phyloP scores from a whole-genome alignment of 2,888 invertebrate genomes.

The Netelia inedita region DNA sequence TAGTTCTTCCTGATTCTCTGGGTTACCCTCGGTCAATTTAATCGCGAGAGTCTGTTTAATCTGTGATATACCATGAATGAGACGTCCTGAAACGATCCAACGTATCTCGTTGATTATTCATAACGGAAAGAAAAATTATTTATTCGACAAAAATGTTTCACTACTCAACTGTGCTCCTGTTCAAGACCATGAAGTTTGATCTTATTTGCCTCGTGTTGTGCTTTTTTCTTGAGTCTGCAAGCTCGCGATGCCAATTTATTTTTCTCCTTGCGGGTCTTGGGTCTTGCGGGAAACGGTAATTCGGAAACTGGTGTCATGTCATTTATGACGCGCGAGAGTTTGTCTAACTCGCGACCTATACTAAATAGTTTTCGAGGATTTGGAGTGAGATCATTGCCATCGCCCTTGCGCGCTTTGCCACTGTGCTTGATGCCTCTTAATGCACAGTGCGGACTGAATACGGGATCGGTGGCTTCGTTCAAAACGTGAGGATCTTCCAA shows the following conservation, averaged over 20 bases:
- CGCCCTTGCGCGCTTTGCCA: constrained; percentile 97
- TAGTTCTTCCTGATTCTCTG: constrained; percentile 88
- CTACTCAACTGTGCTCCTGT: constrained; percentile 93
- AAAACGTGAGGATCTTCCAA: constrained; percentile 96
- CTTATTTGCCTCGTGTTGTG: constrained; percentile 99
- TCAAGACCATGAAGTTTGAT: constrained; percentile 97
- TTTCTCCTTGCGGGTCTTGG: constrained; percentile 98
- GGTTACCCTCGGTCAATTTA: constrained; percentile 88
- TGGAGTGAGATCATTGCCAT: constrained; percentile 98
- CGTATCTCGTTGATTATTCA: not conserved
- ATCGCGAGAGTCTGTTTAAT: constrained; percentile 91
- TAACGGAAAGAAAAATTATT: constrained; percentile 38
- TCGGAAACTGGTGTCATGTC: constrained; percentile 98
- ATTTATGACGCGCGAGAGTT: constrained; percentile 95
- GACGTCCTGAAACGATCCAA: constrained; percentile 88
- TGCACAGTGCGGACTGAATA: constrained; percentile 97
- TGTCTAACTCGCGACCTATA: constrained; percentile 97
- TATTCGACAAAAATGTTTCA: constrained; percentile 5
- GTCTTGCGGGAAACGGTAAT: constrained; percentile 94
- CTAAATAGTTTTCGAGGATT: constrained; percentile 96
- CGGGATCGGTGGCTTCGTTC: constrained; percentile 97
- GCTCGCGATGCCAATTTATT: constrained; percentile 99
- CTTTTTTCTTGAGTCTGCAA: constrained; percentile 98
- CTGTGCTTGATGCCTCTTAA: constrained; percentile 96
- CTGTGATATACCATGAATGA: constrained; percentile 92